Evolutionary conservation across 2,113 vertebrate genomes (phyloP), one percentile per base, ranked within the genome.

Genomic region (Dryoscopus gambensis): DNA sequence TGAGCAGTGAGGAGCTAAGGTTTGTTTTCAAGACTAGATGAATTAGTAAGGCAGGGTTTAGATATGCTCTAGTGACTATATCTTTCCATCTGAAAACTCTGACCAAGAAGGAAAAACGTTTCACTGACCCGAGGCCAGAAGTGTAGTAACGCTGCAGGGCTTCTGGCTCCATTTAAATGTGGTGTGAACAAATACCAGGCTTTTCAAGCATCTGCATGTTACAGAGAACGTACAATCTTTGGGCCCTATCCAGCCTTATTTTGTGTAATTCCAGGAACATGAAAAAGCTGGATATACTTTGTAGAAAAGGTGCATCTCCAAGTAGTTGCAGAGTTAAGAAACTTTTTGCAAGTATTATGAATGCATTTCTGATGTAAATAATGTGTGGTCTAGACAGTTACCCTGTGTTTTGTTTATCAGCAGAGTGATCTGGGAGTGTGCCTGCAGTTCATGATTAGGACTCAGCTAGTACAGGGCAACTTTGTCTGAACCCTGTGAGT

Each of bases 121-220:
- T 84, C 35, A 49, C 50, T 78, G 76, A 93, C 85, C 88, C 55
- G 18, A 60, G 63, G 76, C 63, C 63, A 77, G 31, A 62, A 90
- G 50, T 33, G 24, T 30, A 84, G 79, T 73, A 86, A 87, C 75
- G 46, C 59, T 73, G 33, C 33, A 78, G 35, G 35, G 49, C 64
- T 95, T 92, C 73, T 95, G 89, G 56, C 89, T 89, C 49, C n/a
- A 22, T 87, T 94, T 73, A 55, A 88, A 47, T 84, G 52, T 64
- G 22, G 11, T 59, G 4, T 91, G 60, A 92, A 81, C 40, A 89
- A 89, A 86, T 84, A 88, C 76, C 85, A 88, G 52, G 69, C 79
- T 86, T 81, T 83, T 86, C 88, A 75, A 56, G 33, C n/a, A 86
- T 60, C 73, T 93, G 55, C 44, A 37, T 46, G 20, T 75, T 81